A percentile compares a stretch with the other conserved stretches of the same genome.
phyloP scores from a whole-genome alignment of 2,888 invertebrate species.

The Salpingus planirostris region DNA sequence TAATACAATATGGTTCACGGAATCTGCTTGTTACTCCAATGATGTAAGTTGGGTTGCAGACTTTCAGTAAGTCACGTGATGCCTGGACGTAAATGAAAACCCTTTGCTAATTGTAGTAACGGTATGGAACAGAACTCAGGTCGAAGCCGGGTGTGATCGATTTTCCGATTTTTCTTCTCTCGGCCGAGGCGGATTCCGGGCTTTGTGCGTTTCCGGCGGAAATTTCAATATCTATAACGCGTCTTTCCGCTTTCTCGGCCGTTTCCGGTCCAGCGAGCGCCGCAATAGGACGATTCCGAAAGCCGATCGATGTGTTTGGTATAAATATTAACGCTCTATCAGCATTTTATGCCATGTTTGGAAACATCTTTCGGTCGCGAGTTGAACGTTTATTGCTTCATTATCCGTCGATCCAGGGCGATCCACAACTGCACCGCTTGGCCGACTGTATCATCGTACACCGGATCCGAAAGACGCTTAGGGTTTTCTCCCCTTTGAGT shows the following conservation, averaged over 20 bases:
- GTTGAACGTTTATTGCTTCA: slow-evolving; percentile 31
- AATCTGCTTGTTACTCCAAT: no score
- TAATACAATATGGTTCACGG: no score
- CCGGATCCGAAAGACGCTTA: no score
- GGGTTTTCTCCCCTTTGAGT: slow-evolving; percentile 21
- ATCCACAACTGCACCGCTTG: slow-evolving; percentile 21
- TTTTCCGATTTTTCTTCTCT: no score
- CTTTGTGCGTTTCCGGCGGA: not conserved
- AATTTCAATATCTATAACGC: slow-evolving; percentile 13
- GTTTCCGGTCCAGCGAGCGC: slow-evolving; percentile 21
- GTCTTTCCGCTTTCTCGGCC: slow-evolving; percentile 13
- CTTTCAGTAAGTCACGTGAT: no score
- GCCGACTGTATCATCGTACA: slow-evolving; percentile 20
- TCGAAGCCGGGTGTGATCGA: no score
- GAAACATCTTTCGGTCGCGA: slow-evolving; percentile 32
- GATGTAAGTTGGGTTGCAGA: no score
- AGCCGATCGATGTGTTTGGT: slow-evolving; percentile 31
- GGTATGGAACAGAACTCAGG: no score
- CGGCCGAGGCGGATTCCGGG: no score
- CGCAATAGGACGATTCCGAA: slow-evolving; percentile 20
- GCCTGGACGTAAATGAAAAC: no score
- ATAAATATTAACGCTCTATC: slow-evolving; percentile 38
- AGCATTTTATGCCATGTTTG: slow-evolving; percentile 38
- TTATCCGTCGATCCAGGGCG: slow-evolving; percentile 17
- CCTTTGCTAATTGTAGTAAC: no score